phyloP scores from a whole-genome alignment of 2,797 vertebrate species.

The Peromyscus melanophrys region DNA sequence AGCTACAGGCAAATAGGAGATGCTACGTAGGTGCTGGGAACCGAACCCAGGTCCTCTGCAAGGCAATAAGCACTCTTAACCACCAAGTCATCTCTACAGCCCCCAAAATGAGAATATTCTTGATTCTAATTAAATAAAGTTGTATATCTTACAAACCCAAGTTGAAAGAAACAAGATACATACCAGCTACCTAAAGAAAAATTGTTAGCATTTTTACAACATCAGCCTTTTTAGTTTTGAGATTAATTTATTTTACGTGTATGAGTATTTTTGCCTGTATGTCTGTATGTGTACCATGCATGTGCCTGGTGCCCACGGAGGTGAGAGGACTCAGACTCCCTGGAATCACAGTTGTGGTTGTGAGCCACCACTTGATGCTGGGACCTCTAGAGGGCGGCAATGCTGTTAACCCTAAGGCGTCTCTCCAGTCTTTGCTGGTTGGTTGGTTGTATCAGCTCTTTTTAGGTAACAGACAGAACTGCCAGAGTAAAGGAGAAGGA shows the following conservation, averaged over 20 bases:
- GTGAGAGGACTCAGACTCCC: background rate
- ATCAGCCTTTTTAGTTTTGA: background rate
- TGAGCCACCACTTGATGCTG: background rate
- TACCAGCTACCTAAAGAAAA: constrained; percentile 18
- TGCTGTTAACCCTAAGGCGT: background rate
- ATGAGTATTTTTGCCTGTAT: background rate
- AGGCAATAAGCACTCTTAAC: background rate
- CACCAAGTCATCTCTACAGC: background rate
- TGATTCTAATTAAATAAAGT: constrained; percentile 26
- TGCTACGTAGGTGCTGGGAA: background rate
- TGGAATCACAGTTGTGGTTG: too few species aligned
- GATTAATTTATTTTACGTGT: background rate
- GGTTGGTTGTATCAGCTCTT: background rate
- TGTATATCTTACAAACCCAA: background rate
- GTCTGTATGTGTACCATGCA: background rate
- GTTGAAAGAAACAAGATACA: background rate
- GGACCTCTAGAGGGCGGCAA: too few species aligned
- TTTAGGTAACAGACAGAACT: constrained; percentile 49
- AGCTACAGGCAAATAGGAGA: background rate
- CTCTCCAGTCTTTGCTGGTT: background rate
- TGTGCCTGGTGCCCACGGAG: background rate
- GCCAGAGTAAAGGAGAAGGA: constrained; percentile 25
- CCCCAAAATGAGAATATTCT: background rate
- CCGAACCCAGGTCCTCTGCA: background rate
- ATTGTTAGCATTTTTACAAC: constrained; percentile 13